Conservation (phyloP, 1,140 invertebrate species). For the Megathymus violae region DNA sequence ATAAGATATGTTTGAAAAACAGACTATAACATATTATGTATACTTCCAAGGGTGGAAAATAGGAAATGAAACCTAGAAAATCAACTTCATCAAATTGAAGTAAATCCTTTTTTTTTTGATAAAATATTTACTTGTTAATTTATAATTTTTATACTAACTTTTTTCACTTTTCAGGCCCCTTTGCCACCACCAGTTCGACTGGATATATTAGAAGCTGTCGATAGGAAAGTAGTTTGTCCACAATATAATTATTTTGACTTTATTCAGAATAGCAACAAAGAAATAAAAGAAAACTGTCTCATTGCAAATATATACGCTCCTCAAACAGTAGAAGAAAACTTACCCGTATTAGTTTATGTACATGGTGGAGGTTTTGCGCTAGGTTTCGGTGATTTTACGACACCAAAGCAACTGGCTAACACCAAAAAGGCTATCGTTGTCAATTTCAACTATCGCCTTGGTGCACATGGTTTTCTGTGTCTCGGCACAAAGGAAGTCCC, state of each 20-base stretch:
- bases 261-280: conserved; percentile 2
- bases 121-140: too few relatives aligned
- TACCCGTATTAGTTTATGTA: conserved; percentile 60
- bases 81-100: too few relatives aligned
- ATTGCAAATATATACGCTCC: conserved; percentile 62
- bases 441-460: conserved; percentile 44
- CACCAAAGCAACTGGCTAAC: conserved; percentile 28
- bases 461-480: conserved; percentile 35
- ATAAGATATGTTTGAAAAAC: too few relatives aligned
- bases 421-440: conserved; percentile 40
- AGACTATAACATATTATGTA: too few relatives aligned
- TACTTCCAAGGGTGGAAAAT: too few relatives aligned
- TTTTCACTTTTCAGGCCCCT: conserved; percentile 51
- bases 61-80: too few relatives aligned
- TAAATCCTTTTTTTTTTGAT: too few relatives aligned
- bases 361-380: conserved; percentile 52
- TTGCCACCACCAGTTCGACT: conserved; percentile 48
- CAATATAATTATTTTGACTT: conserved; percentile 37
- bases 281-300: conserved; percentile 60
- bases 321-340: conserved; percentile 51
- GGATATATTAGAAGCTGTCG: conserved; percentile 49
- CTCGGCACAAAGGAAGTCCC: conserved; percentile 24
- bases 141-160: conserved; percentile 12
- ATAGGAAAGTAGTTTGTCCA: conserved; percentile 53
- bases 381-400: conserved; percentile 35